A percentile compares a stretch with the other conserved stretches of the same genome.
phyloP scores from a whole-genome alignment of 2,797 vertebrate genomes.

The Uromys caudimaculatus region DNA sequence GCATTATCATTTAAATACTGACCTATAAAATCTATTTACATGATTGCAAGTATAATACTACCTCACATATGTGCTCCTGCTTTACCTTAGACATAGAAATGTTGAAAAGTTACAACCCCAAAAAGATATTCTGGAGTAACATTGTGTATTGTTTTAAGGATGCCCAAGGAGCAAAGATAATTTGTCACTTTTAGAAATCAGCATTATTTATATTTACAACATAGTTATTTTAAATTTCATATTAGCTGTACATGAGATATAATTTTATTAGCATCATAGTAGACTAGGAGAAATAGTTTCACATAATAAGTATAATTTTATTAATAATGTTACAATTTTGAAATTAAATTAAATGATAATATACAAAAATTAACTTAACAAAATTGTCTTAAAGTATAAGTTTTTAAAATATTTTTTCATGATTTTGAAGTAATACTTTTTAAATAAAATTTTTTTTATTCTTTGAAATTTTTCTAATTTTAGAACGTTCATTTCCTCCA shows the following conservation, averaged over 20 bases:
- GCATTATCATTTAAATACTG: conserved; percentile 18
- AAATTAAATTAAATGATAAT: conserved; percentile 44
- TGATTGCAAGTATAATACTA: background rate
- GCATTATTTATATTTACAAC: background rate
- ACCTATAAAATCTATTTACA: background rate
- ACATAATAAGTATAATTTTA: conserved; percentile 7
- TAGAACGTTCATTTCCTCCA: background rate
- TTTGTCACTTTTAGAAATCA: conserved; percentile 36
- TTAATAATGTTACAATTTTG: conserved; percentile 29
- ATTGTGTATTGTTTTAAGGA: background rate
- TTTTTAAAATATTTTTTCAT: background rate
- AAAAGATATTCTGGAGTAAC: background rate
- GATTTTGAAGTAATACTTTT: conserved; percentile 25
- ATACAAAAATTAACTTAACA: background rate
- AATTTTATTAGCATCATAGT: background rate
- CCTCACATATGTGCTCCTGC: conserved; percentile 18
- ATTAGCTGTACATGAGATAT: background rate
- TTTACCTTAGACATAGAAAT: background rate
- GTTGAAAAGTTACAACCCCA: background rate
- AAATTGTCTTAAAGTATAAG: background rate
- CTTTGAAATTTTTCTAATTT: background rate
- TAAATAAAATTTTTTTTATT: background rate
- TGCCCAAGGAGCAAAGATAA: background rate
- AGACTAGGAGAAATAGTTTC: background rate
- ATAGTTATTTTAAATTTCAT: conserved; percentile 35